These are phyloP conservation scores for Ictalurus furcatus DNA, from an alignment of 2,113 vertebrate genomes.

Conservation along the genomic window DNA sequence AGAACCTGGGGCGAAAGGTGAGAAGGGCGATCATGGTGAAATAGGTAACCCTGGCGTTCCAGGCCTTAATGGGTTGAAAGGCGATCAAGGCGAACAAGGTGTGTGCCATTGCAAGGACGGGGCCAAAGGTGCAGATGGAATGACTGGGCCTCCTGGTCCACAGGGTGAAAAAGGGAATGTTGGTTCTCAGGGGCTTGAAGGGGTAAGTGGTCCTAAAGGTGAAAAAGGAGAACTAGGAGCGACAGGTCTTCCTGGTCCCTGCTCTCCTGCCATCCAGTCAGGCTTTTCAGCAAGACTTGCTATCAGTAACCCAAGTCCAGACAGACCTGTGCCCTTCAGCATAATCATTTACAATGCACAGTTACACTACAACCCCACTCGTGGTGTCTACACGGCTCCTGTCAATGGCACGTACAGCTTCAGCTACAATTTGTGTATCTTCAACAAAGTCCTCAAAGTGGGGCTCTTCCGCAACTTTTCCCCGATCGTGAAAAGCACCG, in stretches of 20 bases:
- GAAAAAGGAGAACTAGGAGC: conserved; percentile 55
- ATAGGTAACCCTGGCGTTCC: conserved; percentile 55
- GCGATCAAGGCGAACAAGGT: conserved; percentile 63
- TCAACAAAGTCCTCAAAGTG: conserved; percentile 52
- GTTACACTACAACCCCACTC: conserved; percentile 37
- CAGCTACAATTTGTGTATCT: conserved; percentile 57
- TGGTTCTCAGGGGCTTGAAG: conserved; percentile 58
- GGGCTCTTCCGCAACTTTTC: conserved; percentile 65
- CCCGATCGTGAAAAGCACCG: conserved; percentile 57
- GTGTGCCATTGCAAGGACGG: conserved; percentile 67
- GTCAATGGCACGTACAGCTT: conserved; percentile 73
- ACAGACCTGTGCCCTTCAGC: conserved; percentile 64
- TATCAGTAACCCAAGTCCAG: conserved; percentile 21
- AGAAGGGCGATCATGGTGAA: conserved; percentile 62
- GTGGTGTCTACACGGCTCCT: conserved; percentile 64
- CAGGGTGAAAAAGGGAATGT: conserved; percentile 59
- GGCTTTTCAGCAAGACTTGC: conserved; percentile 62
- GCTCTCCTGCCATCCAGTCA: conserved; percentile 65
- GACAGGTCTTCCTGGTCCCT: conserved; percentile 65
- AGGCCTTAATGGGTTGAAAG: conserved; percentile 65
- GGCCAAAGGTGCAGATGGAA: conserved; percentile 55
- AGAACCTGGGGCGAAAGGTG: conserved; percentile 53
- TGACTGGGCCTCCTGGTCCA: conserved; percentile 53
- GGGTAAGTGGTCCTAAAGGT: conserved; percentile 57
- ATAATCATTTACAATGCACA: conserved; percentile 56